A percentile compares a stretch with the other conserved stretches of the same genome.
phyloP scores from a whole-genome alignment of 2,113 vertebrate genomes.

The Ptilonorhynchus violaceus region DNA sequence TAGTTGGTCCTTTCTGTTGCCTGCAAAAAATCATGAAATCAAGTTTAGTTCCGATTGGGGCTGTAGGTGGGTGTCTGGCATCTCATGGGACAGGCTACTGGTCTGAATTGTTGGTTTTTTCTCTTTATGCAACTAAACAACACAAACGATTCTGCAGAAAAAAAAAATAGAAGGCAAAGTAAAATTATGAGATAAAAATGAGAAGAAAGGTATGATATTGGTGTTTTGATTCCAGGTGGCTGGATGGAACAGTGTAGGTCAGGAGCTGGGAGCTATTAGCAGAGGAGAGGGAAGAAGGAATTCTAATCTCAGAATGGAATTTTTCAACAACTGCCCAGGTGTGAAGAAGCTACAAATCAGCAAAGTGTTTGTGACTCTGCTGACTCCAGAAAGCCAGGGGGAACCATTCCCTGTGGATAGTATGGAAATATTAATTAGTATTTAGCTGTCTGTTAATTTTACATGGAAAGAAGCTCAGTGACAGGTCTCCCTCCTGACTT shows the following conservation, averaged over 20 bases:
- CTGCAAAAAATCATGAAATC: not conserved
- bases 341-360: not conserved
- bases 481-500: not conserved
- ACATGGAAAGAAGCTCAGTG: not conserved
- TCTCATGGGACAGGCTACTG: not conserved
- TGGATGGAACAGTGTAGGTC: not conserved
- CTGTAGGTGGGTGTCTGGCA: not conserved
- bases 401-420: not conserved
- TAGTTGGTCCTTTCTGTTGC: not conserved
- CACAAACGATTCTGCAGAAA: not conserved
- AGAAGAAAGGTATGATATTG: not conserved
- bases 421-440: not conserved
- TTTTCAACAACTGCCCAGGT: not conserved
- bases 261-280: not conserved
- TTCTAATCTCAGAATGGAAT: not conserved
- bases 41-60: rapidly evolving
- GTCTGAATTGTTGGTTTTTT: not conserved
- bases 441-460: not conserved
- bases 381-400: not conserved
- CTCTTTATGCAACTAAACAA: not conserved
- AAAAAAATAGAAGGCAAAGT: not conserved
- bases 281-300: not conserved
- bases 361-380: not conserved
- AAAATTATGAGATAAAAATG: not conserved
- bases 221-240: not conserved